Evolutionary conservation across 2,797 vertebrate genomes (phyloP), one percentile per base, ranked within the genome.

Genomic region (Phalanger gymnotis): DNA sequence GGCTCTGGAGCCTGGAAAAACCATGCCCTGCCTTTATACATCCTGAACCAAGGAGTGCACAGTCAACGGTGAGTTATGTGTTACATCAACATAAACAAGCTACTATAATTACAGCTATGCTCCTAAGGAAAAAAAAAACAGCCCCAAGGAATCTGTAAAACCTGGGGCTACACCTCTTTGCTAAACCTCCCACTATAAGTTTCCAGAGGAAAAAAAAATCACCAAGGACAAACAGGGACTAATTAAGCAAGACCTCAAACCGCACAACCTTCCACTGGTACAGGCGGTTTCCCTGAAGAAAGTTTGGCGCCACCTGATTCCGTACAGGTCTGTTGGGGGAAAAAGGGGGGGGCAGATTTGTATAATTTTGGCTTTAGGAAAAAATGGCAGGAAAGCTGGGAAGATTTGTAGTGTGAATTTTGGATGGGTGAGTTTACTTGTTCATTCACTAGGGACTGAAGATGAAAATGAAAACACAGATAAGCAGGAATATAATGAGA

Each of bases 1-100:
- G 34, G 28, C 31, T 90, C 90, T 90, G 52, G 90, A 90, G 90
- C 28, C 52, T 90, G 90, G 53, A 90, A 87, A 81, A 47, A 51
- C 12, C 93, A 61, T 61, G 52, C 53, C 34, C 90, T 73, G 95
- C 95, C 56, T 52, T 52, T 28, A 40, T 66, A 91, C 28, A 0
- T 90, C 25, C 55, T 81, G 47, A 81, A 53, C 66, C 54, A 5
- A 87, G 40, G 51, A 0, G 12, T 1, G 58, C 12, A n/a, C 47
- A 58, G 73, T 87, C 58, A 0, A 3, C 40, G 40, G n/a, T 34
- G 19, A 57, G 34, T 30, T 40, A 53, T 34, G 13, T 54, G n/a
- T 30, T 40, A 53, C 54, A 31, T 57, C 31, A 22, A 54, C 40
- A 81, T 73, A 97, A 93, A 96, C 55, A 87, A 11, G 93, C 52